Conservation (phyloP, 2,797 vertebrate species). For the Ispidina picta region DNA sequence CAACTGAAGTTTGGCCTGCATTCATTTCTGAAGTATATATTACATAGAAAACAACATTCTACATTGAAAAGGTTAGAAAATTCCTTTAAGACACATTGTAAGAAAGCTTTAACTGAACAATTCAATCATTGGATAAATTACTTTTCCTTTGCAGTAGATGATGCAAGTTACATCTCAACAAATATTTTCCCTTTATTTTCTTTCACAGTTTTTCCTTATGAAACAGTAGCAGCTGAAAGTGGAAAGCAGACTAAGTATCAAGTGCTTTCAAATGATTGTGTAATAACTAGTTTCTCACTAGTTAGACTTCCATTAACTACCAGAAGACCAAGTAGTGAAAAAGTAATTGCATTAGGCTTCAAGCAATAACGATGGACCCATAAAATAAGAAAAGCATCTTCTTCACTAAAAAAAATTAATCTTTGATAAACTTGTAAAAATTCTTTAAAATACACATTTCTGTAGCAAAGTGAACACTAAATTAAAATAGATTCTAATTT, state of each 20-base stretch:
- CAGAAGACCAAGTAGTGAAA: not conserved
- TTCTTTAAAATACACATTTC: constrained; percentile 72
- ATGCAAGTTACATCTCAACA: not conserved
- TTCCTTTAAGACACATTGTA: not conserved
- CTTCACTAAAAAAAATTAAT: constrained; percentile 41
- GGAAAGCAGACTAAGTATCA: not conserved
- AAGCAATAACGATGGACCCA: not conserved
- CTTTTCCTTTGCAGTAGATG: not conserved
- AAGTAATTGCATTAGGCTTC: not conserved
- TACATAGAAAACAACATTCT: constrained; percentile 1
- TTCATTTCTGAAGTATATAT: constrained; percentile 13
- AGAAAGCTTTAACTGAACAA: not conserved
- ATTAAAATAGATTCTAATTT: constrained; percentile 80
- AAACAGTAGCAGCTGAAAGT: constrained; percentile 34
- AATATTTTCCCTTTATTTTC: constrained; percentile 28
- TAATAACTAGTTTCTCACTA: not conserved
- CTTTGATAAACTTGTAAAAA: constrained; percentile 60
- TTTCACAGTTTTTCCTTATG: constrained; percentile 1
- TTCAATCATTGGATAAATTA: not conserved
- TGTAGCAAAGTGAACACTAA: constrained; percentile 74
- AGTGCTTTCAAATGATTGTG: not conserved
- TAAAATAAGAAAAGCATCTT: constrained; percentile 33
- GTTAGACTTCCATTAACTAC: not conserved
- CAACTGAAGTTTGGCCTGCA: not conserved
- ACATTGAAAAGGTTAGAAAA: not conserved